A percentile compares a stretch with the other conserved stretches of the same genome.
Conservation (phyloP, 2,113 vertebrate species). For the Dissostichus mawsoni region DNA sequence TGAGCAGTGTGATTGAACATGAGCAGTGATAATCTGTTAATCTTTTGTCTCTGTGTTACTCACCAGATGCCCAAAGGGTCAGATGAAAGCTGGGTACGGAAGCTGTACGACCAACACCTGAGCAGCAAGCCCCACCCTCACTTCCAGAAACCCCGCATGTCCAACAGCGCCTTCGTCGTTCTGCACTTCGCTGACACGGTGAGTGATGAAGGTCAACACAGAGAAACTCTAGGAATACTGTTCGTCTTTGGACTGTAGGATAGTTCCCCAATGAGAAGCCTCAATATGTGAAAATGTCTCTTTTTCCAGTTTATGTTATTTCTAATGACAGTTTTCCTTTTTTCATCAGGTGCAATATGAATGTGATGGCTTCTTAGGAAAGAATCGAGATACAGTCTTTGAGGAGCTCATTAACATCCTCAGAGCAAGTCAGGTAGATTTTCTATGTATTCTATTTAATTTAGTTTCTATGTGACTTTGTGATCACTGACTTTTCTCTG, state of each 20-base stretch:
- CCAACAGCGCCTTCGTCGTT: slow-evolving; percentile 80
- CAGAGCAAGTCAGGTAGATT: slow-evolving; percentile 85
- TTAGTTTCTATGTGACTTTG: not conserved
- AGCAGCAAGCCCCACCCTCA: slow-evolving; percentile 71
- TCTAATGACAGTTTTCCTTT: not conserved
- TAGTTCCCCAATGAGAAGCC: too few relatives aligned
- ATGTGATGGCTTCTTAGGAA: slow-evolving; percentile 85
- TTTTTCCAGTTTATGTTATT: not conserved
- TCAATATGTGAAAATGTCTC: too few relatives aligned
- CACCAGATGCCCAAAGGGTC: slow-evolving; percentile 87
- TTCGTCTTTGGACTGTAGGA: not conserved
- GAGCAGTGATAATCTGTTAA: not conserved
- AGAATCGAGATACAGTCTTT: slow-evolving; percentile 85
- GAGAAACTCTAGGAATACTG: not conserved
- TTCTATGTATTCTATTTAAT: not conserved
- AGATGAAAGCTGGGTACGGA: slow-evolving; percentile 84
- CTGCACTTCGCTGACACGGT: slow-evolving; percentile 87
- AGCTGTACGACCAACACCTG: slow-evolving; percentile 84
- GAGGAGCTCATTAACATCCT: slow-evolving; percentile 88
- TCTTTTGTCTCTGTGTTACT: not conserved
- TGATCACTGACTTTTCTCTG: not conserved
- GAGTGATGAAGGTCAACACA: slow-evolving; percentile 14
- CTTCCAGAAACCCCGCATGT: slow-evolving; percentile 85
- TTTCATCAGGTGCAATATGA: slow-evolving; percentile 84
- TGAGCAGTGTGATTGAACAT: not conserved